Evolutionary conservation across 1,140 invertebrate species (phyloP).

Genomic region (Ceratina australensis): DNA sequence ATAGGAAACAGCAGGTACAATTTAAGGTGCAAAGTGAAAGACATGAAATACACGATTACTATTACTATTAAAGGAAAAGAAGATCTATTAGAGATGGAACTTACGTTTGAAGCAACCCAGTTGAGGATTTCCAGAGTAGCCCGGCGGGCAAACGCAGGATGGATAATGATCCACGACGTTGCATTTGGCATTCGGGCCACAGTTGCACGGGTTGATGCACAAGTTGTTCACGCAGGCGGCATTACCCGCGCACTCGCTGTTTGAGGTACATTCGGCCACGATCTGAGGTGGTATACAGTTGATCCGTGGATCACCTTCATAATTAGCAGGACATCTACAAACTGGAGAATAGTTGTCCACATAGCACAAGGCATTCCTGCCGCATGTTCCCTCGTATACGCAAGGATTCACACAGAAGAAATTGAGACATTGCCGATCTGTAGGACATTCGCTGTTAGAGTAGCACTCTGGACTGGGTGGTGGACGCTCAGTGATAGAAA

Average conservation of each 20-base stretch:
- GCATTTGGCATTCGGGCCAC: slow-evolving; percentile 90
- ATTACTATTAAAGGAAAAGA: no score
- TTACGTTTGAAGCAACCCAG: slow-evolving; percentile 87
- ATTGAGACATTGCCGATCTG: slow-evolving; percentile 87
- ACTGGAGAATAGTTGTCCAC: slow-evolving; percentile 86
- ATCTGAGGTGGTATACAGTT: slow-evolving; percentile 89
- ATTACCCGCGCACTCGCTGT: slow-evolving; percentile 88
- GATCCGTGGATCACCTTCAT: slow-evolving; percentile 86
- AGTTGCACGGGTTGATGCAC: slow-evolving; percentile 91
- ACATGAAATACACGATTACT: no score
- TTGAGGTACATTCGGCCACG: slow-evolving; percentile 86
- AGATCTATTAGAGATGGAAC: background rate
- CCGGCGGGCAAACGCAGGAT: slow-evolving; percentile 87
- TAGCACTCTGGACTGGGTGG: slow-evolving; percentile 85
- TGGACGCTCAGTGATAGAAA: slow-evolving; percentile 77
- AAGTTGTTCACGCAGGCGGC: slow-evolving; percentile 89
- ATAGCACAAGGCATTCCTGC: slow-evolving; percentile 88
- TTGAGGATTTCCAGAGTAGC: slow-evolving; percentile 91
- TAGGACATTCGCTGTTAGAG: slow-evolving; percentile 86
- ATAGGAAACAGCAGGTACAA: no score
- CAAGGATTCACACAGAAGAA: slow-evolving; percentile 90
- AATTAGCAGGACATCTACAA: slow-evolving; percentile 89
- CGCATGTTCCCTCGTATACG: slow-evolving; percentile 84
- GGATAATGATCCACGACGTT: slow-evolving; percentile 89
- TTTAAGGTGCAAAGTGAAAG: no score